Conservation (phyloP, 2,888 invertebrate species). For the Entomobrya multifasciata region DNA sequence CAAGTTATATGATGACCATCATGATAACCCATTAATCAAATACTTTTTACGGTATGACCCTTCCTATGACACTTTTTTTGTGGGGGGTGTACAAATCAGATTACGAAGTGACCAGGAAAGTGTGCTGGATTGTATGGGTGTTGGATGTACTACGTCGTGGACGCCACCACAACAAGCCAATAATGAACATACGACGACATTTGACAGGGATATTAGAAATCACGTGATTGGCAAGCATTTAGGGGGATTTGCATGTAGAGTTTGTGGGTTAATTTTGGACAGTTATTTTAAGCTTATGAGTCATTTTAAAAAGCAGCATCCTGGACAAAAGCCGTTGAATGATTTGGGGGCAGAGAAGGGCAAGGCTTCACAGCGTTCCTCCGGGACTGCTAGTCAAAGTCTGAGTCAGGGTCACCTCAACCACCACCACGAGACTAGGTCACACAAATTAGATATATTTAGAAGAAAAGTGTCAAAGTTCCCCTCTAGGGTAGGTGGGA, state of each 20-base stretch:
- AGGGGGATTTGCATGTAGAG: not conserved
- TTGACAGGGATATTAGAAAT: not conserved
- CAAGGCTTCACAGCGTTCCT: not conserved
- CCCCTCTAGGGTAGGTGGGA: not conserved
- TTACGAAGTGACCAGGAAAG: not conserved
- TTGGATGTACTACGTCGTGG: not conserved
- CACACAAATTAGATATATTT: too few relatives aligned
- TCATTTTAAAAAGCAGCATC: not conserved
- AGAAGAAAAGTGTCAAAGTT: not conserved
- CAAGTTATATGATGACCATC: not conserved
- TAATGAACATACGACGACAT: not conserved
- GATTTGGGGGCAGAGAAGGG: not conserved
- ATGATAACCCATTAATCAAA: not conserved
- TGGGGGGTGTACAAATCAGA: not conserved
- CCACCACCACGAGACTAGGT: not conserved
- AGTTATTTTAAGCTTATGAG: not conserved
- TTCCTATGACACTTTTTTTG: not conserved
- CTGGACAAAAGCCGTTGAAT: conserved; percentile 2
- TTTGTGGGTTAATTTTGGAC: not conserved
- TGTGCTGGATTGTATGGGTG: not conserved
- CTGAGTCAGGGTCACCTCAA: not conserved
- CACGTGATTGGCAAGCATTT: conserved; percentile 2
- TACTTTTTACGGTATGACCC: conserved; percentile 4
- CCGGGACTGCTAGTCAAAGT: not conserved
- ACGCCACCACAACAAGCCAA: not conserved